Conservation (phyloP, 2,113 vertebrate genomes). For the Prunella fulvescens region DNA sequence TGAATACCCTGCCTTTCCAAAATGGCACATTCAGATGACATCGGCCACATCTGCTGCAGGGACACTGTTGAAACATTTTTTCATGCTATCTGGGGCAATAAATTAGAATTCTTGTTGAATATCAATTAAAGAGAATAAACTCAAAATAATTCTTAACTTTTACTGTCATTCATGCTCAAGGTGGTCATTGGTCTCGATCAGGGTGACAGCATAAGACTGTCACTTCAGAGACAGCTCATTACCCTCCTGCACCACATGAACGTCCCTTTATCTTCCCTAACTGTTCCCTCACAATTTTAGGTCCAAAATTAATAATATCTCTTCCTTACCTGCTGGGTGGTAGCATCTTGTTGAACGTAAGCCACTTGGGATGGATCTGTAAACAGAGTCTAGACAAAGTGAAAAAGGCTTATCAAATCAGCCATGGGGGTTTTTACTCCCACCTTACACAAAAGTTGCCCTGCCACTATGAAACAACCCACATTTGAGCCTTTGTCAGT, state of each 20-base stretch:
- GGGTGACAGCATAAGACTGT: background rate
- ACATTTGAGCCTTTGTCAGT: background rate
- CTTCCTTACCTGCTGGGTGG: slow-evolving; percentile 88
- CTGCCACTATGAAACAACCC: background rate
- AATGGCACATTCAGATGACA: background rate
- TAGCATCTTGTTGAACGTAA: slow-evolving; percentile 94
- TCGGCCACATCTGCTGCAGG: background rate
- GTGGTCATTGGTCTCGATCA: background rate
- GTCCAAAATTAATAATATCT: background rate
- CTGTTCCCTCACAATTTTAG: background rate
- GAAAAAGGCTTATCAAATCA: slow-evolving; percentile 41
- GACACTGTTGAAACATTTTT: background rate
- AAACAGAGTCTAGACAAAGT: slow-evolving; percentile 85
- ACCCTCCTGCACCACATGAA: background rate
- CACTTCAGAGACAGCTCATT: background rate
- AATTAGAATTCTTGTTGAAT: background rate
- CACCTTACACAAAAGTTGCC: background rate
- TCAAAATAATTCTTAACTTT: background rate
- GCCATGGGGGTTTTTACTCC: background rate
- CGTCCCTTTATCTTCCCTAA: background rate
- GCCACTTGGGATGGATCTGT: slow-evolving; percentile 95
- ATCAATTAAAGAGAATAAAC: background rate
- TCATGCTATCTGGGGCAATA: background rate
- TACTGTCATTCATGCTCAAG: background rate
- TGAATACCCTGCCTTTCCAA: background rate